Percentiles rank a stretch among this genome's conserved stretches.
These are phyloP conservation scores for Gallinago solitaria DNA, from an alignment of 2,797 vertebrate genomes.

Conservation along the genomic window DNA sequence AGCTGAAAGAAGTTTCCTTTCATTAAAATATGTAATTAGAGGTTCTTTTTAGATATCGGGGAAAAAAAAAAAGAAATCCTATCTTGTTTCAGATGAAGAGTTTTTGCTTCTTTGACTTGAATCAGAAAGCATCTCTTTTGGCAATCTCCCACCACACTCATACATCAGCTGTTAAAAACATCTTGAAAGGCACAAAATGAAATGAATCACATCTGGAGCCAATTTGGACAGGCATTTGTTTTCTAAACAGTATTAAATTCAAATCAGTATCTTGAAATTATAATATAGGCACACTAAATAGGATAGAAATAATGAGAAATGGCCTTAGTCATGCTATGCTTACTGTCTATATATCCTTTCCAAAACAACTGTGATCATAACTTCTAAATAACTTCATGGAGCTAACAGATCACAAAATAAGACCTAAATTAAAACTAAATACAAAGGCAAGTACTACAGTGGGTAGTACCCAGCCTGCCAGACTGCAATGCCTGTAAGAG, in stretches of 20 bases:
- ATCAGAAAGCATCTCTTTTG: background rate
- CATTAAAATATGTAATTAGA: slow-evolving; percentile 31
- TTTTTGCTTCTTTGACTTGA: slow-evolving; percentile 2
- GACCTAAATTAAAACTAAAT: background rate
- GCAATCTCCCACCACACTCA: background rate
- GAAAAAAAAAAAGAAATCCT: background rate
- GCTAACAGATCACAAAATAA: slow-evolving; percentile 21
- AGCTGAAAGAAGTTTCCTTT: background rate
- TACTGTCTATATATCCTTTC: background rate
- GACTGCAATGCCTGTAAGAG: background rate
- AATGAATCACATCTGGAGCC: slow-evolving; percentile 11
- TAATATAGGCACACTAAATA: background rate
- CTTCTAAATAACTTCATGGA: slow-evolving; percentile 23
- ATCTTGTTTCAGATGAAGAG: background rate
- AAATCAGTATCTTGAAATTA: background rate
- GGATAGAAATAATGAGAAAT: background rate
- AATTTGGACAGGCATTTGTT: background rate
- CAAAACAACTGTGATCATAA: background rate
- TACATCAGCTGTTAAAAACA: slow-evolving; percentile 29
- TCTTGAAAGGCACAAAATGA: slow-evolving; percentile 27
- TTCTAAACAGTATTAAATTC: slow-evolving; percentile 34
- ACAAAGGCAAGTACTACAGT: background rate
- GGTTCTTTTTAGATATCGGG: background rate
- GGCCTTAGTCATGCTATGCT: background rate
- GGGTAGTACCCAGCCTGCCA: background rate